Percentiles rank a stretch among this genome's conserved stretches.
phyloP scores from a whole-genome alignment of 2,888 invertebrate species.

The Coelinius sp. region DNA sequence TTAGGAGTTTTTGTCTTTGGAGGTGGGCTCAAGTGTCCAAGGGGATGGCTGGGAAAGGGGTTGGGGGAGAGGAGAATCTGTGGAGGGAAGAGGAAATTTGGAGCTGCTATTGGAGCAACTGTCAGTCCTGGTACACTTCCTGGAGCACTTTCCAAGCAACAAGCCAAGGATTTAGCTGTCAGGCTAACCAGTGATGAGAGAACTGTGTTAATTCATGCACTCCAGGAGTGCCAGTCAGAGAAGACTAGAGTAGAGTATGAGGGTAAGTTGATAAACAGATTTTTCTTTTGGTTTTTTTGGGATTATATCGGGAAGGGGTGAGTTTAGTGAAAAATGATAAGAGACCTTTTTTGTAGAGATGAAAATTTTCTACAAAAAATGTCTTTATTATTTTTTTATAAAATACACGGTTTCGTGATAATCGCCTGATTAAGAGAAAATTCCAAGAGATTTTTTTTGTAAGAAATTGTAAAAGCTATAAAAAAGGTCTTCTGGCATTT shows the following conservation, averaged over 20 bases:
- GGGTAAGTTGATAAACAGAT: conserved; percentile 73
- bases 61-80: background rate
- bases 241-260: conserved; percentile 83
- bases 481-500: too few relatives aligned
- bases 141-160: conserved; percentile 75
- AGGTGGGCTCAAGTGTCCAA: conserved; percentile 32
- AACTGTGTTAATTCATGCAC: conserved; percentile 77
- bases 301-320: too few relatives aligned
- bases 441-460: too few relatives aligned
- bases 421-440: too few relatives aligned
- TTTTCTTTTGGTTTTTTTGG: conserved; percentile 25
- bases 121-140: conserved; percentile 43
- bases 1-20: conserved; percentile 33
- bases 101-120: conserved; percentile 48
- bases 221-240: conserved; percentile 83
- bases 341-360: too few relatives aligned
- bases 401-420: too few relatives aligned
- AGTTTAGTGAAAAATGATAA: too few relatives aligned
- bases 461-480: too few relatives aligned
- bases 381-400: too few relatives aligned
- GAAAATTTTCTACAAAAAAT: too few relatives aligned
- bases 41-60: conserved; percentile 8
- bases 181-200: conserved; percentile 83
- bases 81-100: conserved; percentile 32
- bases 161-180: conserved; percentile 82